Percentiles rank a stretch among this genome's conserved stretches.
Evolutionary conservation across 2,888 invertebrate species (phyloP).

Genomic region (Cheilosia urbana): DNA sequence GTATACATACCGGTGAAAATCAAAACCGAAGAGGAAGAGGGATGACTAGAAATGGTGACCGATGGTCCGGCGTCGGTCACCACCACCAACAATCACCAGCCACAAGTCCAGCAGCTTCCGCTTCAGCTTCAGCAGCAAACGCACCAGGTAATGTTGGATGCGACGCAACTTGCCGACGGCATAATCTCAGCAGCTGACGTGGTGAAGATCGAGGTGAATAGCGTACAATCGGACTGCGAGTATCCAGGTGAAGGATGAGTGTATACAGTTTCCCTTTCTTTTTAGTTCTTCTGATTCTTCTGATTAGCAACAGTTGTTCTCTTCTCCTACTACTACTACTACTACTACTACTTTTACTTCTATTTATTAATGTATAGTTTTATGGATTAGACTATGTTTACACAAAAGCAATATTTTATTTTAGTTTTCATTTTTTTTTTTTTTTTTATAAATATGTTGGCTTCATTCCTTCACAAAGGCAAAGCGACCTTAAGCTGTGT

Average conservation of each 20-base stretch:
- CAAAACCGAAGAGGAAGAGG: constrained; percentile 83
- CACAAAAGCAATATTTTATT: constrained; percentile 33
- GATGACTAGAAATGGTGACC: constrained; percentile 84
- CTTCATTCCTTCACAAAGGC: constrained; percentile 49
- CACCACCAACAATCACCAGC: constrained; percentile 64
- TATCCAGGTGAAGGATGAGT: constrained; percentile 75
- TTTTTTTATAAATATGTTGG: constrained; percentile 41
- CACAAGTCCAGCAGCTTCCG: constrained; percentile 71
- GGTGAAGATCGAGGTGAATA: constrained; percentile 71
- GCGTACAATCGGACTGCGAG: constrained; percentile 74
- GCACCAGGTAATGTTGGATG: constrained; percentile 68
- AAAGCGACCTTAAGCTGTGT: constrained; percentile 50
- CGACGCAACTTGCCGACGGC: constrained; percentile 69
- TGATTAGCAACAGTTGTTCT: constrained; percentile 57
- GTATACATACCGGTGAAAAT: constrained; percentile 83
- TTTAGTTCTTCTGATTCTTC: constrained; percentile 36
- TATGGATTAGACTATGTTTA: constrained; percentile 43
- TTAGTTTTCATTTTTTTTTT: constrained; percentile 1
- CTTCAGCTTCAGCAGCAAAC: constrained; percentile 54
- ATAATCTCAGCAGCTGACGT: constrained; percentile 74
- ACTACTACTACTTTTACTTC: constrained; percentile 25
- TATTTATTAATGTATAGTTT: constrained; percentile 66
- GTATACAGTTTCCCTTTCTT: constrained; percentile 55
- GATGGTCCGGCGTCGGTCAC: constrained; percentile 77
- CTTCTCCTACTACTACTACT: constrained; percentile 32